Evolutionary conservation across 92 coral and sea anemone species (phyloP).

Genomic region (Montipora capitata): DNA sequence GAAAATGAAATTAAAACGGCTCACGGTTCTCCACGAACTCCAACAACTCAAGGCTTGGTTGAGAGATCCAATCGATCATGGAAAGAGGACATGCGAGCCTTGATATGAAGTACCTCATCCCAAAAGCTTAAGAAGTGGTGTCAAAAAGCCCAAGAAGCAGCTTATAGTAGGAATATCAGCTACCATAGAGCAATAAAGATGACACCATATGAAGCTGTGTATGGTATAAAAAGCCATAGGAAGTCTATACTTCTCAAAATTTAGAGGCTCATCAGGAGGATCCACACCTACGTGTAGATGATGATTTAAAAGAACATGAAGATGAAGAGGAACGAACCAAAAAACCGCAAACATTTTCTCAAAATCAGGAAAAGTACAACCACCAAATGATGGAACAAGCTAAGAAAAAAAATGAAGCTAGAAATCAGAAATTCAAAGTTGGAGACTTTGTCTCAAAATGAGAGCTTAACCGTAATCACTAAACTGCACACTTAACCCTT

Average conservation of each 20-base stretch:
- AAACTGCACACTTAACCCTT: background rate
- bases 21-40: slow-evolving; percentile 76
- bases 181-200: slow-evolving; percentile 60
- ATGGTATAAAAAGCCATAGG: slow-evolving; percentile 59
- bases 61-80: slow-evolving; percentile 63
- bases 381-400: slow-evolving; percentile 57
- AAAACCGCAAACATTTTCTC: slow-evolving; percentile 19
- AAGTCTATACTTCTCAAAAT: slow-evolving; percentile 7
- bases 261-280: background rate
- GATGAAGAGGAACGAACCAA: slow-evolving; percentile 5
- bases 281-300: background rate
- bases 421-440: slow-evolving; percentile 16
- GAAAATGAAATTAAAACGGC: slow-evolving; percentile 50
- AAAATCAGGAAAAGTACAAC: slow-evolving; percentile 65
- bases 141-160: slow-evolving; percentile 46
- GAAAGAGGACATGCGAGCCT: slow-evolving; percentile 55
- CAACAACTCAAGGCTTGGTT: slow-evolving; percentile 72
- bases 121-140: slow-evolving; percentile 55
- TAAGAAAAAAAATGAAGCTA: slow-evolving; percentile 23
- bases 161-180: slow-evolving; percentile 39
- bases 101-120: slow-evolving; percentile 40
- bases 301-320: background rate
- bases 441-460: slow-evolving; percentile 22
- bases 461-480: slow-evolving; percentile 12
- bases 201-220: slow-evolving; percentile 45